These are phyloP conservation scores for Euplagia quadripunctaria DNA, from an alignment of 2,888 invertebrate species.

Conservation along the genomic window DNA sequence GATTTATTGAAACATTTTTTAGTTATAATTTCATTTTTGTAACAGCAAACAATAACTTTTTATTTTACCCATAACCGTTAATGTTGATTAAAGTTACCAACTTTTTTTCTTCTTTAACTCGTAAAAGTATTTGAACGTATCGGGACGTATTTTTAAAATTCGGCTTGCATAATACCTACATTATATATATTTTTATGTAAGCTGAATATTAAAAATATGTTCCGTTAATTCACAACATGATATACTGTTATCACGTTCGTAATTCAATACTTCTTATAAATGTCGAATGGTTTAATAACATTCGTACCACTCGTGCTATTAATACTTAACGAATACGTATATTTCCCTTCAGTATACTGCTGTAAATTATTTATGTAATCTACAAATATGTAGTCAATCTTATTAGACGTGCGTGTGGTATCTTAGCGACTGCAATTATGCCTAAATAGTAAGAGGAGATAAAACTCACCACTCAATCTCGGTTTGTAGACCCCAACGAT, in stretches of 20 bases:
- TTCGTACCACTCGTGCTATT: neutral
- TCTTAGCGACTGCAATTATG: too few relatives aligned
- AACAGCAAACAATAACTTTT: neutral
- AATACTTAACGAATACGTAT: neutral
- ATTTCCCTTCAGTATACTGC: too few relatives aligned
- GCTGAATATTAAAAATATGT: too few relatives aligned
- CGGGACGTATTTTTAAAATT: neutral
- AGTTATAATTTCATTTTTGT: neutral
- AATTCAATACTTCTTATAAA: neutral
- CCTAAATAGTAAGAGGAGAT: too few relatives aligned
- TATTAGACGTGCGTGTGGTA: too few relatives aligned
- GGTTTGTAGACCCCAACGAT: too few relatives aligned
- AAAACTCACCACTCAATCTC: too few relatives aligned
- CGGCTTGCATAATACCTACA: neutral
- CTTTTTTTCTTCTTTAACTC: neutral
- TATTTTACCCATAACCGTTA: neutral
- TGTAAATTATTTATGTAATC: too few relatives aligned
- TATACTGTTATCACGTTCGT: neutral
- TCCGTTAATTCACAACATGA: neutral
- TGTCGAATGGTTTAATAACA: neutral
- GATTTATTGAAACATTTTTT: neutral
- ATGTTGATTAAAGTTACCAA: neutral
- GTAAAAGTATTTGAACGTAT: neutral
- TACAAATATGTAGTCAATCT: too few relatives aligned
- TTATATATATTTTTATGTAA: neutral